These are phyloP conservation scores for Caenorhabditis parvicauda DNA, from an alignment of 2,888 invertebrate species.

Conservation along the genomic window DNA sequence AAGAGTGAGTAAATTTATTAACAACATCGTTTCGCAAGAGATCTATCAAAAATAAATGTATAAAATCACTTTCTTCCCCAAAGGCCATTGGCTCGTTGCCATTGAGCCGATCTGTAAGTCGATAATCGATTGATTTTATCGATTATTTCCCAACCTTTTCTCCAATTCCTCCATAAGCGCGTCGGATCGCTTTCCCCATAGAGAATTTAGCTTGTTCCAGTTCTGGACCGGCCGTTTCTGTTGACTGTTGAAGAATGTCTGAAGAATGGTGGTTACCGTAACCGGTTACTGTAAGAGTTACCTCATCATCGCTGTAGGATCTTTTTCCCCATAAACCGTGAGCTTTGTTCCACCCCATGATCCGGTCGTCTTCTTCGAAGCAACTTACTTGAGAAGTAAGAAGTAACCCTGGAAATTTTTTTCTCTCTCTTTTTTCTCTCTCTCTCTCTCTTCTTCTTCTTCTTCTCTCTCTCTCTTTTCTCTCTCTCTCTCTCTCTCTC, in stretches of 20 bases:
- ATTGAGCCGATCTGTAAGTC: slow-evolving; percentile 16
- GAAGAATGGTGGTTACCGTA: neutral
- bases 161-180: slow-evolving; percentile 7
- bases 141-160: neutral
- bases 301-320: slow-evolving; percentile 3
- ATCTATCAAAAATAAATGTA: too few species aligned
- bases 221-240: slow-evolving; percentile 32
- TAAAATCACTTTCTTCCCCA: too few species aligned
- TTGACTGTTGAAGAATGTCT: slow-evolving; percentile 2
- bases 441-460: too few species aligned
- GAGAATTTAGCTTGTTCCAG: slow-evolving; percentile 40
- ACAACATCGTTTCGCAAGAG: too few species aligned
- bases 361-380: slow-evolving; percentile 20
- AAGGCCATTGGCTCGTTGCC: slow-evolving; percentile 39
- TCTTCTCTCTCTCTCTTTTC: too few species aligned
- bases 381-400: slow-evolving; percentile 1
- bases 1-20: too few species aligned
- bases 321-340: slow-evolving; percentile 44
- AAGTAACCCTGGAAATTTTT: neutral
- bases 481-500: too few species aligned
- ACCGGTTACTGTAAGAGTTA: neutral
- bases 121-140: neutral
- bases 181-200: slow-evolving; percentile 39
- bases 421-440: too few species aligned
- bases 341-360: slow-evolving; percentile 41